Evolutionary conservation across 2,113 vertebrate species (phyloP), one percentile per base, ranked within the genome.

Genomic region (Eleginops maclovinus): DNA sequence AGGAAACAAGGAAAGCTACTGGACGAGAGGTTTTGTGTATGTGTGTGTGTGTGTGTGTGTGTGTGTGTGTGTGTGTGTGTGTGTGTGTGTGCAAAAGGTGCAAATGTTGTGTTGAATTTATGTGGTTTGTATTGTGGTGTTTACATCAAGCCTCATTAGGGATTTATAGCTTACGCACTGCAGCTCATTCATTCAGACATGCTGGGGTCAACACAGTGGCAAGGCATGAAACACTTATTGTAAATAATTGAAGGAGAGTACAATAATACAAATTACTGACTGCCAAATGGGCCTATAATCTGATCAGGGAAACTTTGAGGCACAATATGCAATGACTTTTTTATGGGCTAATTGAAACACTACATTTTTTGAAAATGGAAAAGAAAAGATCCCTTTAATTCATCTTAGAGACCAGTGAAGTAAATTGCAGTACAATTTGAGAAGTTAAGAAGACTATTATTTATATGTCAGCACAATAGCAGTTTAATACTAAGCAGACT

Each of bases 121-220:
- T 82, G 80, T 82, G 64, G 55, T 86, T 89, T 86, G 72, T 75
- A 63, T 85, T 83, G 82, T 84, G 51, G 62, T 88, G 77, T 93
- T 91, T 91, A 90, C 81, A 90, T 88, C 72, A 79, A 85, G 84
- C 81, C 87, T 88, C 85, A 89, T 91, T 92, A 90, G 79, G 91
- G 83, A 91, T 90, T 83, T 86, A 89, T 70, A 50, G 89, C 85
- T 77, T 66, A 87, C 26, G 61, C 65, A 80, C 80, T 79, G 84
- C 83, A 82, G 79, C 85, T 80, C 70, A 74, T 88, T 88, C 87
- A 79, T 54, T 84, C 73, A 71, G 59, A 83, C 49, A 86, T 72
- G 47, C 31, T 10, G 55, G 47, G 85, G 80, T 86, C 79, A 85
- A 79, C 79, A 64, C 62, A 51, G 55, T 69, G 44, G 46, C 80